Conservation (phyloP, 1,140 invertebrate species). For the Leptonema lineaticorne region DNA sequence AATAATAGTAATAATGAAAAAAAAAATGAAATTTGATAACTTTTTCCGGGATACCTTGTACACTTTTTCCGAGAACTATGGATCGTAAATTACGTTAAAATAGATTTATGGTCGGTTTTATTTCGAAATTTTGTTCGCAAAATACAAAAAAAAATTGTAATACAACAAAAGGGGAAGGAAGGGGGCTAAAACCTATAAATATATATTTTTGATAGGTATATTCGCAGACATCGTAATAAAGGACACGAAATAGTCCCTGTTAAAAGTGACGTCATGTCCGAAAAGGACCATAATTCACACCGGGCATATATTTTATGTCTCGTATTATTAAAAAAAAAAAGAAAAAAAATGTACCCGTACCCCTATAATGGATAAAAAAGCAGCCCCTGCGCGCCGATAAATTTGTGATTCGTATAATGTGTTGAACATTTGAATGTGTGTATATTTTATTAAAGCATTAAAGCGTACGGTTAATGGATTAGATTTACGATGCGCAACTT, state of each 20-base stretch:
- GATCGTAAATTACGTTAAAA: slow-evolving; percentile 12
- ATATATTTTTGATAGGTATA: neutral
- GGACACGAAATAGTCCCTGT: slow-evolving; percentile 3
- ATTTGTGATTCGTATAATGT: too few relatives aligned
- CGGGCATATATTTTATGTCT: neutral
- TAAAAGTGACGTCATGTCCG: slow-evolving; percentile 8
- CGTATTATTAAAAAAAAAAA: neutral
- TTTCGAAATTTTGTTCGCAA: neutral
- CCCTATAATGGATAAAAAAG: too few relatives aligned
- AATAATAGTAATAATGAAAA: slow-evolving; percentile 10
- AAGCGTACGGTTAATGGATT: neutral
- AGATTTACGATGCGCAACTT: slow-evolving; percentile 9
- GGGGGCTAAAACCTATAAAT: neutral
- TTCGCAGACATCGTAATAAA: slow-evolving; percentile 1
- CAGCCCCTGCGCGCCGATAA: too few relatives aligned
- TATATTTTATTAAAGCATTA: neutral
- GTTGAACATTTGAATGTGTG: neutral
- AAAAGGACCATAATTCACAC: slow-evolving; percentile 9
- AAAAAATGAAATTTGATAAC: neutral
- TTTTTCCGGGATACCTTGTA: neutral
- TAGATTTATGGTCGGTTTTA: slow-evolving; percentile 7
- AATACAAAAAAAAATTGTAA: neutral
- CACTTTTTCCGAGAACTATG: neutral
- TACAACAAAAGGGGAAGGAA: neutral
- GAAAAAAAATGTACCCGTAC: neutral